Evolutionary conservation across 2,797 vertebrate species (phyloP), one percentile per base, ranked within the genome.

Genomic region (Euthynnus affinis): DNA sequence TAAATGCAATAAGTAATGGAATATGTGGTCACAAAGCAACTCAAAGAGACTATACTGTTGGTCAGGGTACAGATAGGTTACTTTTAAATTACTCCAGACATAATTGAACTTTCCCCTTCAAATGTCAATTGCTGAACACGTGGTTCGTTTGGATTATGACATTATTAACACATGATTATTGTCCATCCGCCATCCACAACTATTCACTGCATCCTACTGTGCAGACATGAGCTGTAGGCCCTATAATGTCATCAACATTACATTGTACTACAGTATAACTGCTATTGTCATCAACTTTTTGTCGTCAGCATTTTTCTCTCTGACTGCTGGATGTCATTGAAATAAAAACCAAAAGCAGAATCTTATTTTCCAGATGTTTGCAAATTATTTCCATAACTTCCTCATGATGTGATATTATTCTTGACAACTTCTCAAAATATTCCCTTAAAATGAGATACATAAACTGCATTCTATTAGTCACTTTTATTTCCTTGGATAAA

Each of bases 171-270:
- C 49, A 34, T 0, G 20, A 57, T 56, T 57, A 70, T 34, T 44
- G n/a, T 64, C 60, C 27, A 27, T 62, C 20, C 29, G 22, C 14
- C 9, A 9, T 76, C 66, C 51, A 44, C n/a, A 53, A 10, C 6
- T 42, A 29, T 71, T 71, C 57, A 55, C 55, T 49, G 46, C 34
- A 59, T 1, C 37, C 48, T 9, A 18, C 49, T 46, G 6, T 27
- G 56, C 42, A 81, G 49, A 63, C 34, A 49, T 23, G 58, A 18
- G 20, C 32, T 29, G 25, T 10, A 49, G 6, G 23, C n/a, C 59
- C 32, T 25, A 57, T 44, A 40, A 68, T 56, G 70, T 56, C 84
- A 85, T 56, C 84, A 85, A 90, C 93, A 92, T 94, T 91, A 94
- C 46, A 68, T 56, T 14, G 27, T 44, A 59, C 46, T 12, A 61